Evolutionary conservation across 2,113 vertebrate species (phyloP).

Genomic region (Cinclus mexicanus): DNA sequence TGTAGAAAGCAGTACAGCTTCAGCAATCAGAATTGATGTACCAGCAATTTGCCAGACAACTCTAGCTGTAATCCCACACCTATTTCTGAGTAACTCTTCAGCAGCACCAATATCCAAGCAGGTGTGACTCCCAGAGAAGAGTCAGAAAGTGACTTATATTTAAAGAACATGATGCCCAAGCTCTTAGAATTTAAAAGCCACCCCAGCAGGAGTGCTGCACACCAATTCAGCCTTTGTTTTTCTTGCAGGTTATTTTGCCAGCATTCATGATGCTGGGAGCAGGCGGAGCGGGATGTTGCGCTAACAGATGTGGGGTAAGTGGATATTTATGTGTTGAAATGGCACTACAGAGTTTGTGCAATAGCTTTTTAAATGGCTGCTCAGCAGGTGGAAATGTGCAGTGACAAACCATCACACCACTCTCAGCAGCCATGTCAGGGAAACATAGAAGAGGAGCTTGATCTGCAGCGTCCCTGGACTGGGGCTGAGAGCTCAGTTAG

Average conservation of each 20-base stretch:
- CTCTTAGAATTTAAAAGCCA: neutral
- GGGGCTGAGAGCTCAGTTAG: neutral
- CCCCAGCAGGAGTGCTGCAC: neutral
- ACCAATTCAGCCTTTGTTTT: neutral
- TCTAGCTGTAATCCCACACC: neutral
- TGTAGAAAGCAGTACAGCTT: neutral
- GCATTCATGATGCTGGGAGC: conserved; percentile 70
- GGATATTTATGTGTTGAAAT: conserved; percentile 8
- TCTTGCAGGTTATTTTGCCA: conserved; percentile 59
- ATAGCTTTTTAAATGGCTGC: neutral
- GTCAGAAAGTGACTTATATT: neutral
- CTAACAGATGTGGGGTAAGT: conserved; percentile 73
- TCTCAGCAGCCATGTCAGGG: neutral
- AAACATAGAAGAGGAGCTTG: neutral
- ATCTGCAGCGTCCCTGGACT: conserved; percentile 7
- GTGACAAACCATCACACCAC: neutral
- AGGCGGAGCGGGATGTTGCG: conserved; percentile 61
- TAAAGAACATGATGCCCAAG: neutral
- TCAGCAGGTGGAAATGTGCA: neutral
- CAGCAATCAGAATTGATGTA: neutral
- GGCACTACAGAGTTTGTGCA: neutral
- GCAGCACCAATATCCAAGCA: neutral
- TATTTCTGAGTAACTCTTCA: neutral
- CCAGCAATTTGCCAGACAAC: neutral
- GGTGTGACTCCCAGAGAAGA: neutral